phyloP scores from a whole-genome alignment of 2,797 vertebrate species.

The Brachyalestes nurse region DNA sequence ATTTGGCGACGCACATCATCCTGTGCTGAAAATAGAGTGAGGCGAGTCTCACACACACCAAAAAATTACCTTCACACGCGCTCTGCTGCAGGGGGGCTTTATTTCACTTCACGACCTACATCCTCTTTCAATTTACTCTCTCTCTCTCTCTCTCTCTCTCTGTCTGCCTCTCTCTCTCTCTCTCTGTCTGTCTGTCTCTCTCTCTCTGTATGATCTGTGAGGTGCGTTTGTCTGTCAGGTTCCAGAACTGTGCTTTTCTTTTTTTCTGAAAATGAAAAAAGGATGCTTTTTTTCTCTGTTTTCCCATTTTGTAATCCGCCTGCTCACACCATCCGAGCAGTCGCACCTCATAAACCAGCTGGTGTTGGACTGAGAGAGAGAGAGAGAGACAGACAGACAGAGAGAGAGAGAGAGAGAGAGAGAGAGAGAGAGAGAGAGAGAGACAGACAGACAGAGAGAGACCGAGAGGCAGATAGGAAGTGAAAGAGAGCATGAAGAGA shows the following conservation, averaged over 20 bases:
- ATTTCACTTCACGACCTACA: not conserved
- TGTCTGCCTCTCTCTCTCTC: too few relatives aligned
- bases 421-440: too few relatives aligned
- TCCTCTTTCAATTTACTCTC: slow-evolving; percentile 4
- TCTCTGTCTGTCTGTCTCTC: too few relatives aligned
- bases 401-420: too few relatives aligned
- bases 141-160: slow-evolving; percentile 29
- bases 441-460: too few relatives aligned
- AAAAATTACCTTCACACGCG: too few relatives aligned
- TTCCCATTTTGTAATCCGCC: slow-evolving; percentile 51
- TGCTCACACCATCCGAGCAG: slow-evolving; percentile 51
- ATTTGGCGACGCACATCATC: not conserved
- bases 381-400: too few relatives aligned
- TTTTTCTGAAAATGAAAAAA: slow-evolving; percentile 45
- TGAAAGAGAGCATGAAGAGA: slow-evolving; percentile 24
- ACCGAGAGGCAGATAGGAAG: too few relatives aligned
- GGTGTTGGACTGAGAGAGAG: too few relatives aligned
- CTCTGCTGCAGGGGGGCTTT: not conserved
- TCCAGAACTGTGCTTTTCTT: slow-evolving; percentile 49
- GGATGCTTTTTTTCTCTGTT: slow-evolving; percentile 38
- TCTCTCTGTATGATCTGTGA: slow-evolving; percentile 36
- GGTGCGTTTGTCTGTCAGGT: slow-evolving; percentile 38
- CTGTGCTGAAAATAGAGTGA: not conserved
- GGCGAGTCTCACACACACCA: too few relatives aligned
- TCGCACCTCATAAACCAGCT: slow-evolving; percentile 56